Evolutionary conservation across 2,797 vertebrate genomes (phyloP).

Genomic region (Tokudaia tokunoshimensis): DNA sequence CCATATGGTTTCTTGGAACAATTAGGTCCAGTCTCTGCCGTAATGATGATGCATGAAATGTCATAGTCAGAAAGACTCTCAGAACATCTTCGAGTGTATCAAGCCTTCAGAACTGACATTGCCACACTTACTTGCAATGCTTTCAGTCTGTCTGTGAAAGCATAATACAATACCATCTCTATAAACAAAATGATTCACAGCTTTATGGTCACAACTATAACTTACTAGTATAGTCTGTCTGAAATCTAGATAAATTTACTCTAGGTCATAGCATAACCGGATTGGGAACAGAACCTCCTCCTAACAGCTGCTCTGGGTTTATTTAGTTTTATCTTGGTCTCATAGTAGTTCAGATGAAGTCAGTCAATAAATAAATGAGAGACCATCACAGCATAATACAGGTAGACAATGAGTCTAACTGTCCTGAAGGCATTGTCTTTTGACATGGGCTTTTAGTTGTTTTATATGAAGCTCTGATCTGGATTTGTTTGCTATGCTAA

Average conservation of each 20-base stretch:
- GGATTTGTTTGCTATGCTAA: constrained; percentile 9
- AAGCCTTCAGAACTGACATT: background rate
- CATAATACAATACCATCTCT: background rate
- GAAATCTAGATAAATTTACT: constrained; percentile 24
- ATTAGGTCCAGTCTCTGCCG: background rate
- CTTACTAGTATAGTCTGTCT: background rate
- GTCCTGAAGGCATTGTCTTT: constrained; percentile 23
- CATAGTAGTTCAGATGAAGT: background rate
- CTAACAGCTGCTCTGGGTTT: background rate
- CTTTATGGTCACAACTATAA: background rate
- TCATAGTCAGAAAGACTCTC: background rate
- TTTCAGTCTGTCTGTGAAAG: background rate
- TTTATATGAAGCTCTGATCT: constrained; percentile 33
- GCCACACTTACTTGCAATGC: background rate
- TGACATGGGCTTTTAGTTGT: background rate
- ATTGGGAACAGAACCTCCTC: background rate
- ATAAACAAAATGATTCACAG: background rate
- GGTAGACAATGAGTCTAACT: background rate
- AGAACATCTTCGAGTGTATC: background rate
- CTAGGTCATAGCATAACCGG: background rate
- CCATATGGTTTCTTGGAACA: background rate
- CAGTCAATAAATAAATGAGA: background rate
- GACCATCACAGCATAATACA: background rate
- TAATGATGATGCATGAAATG: background rate
- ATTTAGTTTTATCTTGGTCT: background rate